phyloP scores from a whole-genome alignment of 2,797 vertebrate genomes.

The Poeciliopsis turneri region DNA sequence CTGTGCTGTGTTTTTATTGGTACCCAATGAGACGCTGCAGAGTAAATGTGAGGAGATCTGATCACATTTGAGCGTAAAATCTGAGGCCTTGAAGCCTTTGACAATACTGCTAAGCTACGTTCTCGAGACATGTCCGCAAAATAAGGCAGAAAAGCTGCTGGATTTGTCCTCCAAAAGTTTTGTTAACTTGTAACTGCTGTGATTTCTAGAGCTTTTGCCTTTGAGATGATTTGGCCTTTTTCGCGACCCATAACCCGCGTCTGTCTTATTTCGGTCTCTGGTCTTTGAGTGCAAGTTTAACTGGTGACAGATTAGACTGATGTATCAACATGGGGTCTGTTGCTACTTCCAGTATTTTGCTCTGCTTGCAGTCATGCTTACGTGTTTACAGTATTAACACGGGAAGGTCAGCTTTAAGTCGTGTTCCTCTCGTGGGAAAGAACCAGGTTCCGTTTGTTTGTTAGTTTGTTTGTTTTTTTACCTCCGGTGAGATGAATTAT shows the following conservation, averaged over 20 bases:
- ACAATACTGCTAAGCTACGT: not conserved
- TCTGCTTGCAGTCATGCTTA: conserved; percentile 18
- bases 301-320: not conserved
- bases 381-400: conserved; percentile 19
- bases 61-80: not conserved
- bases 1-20: not conserved
- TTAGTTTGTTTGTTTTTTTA: not conserved
- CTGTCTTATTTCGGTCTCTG: not conserved
- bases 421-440: not conserved
- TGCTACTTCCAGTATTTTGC: conserved; percentile 19
- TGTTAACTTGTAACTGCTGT: not conserved
- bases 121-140: not conserved
- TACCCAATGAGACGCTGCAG: not conserved
- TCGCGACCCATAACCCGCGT: not conserved
- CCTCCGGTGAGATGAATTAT: too few relatives aligned
- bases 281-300: not conserved
- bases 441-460: not conserved
- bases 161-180: not conserved
- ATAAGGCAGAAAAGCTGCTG: not conserved
- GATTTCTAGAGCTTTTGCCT: not conserved
- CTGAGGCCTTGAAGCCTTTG: not conserved
- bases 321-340: conserved; percentile 17
- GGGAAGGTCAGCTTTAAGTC: not conserved
- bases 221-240: too few relatives aligned
- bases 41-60: not conserved